Conservation (phyloP, 2,888 invertebrate species). For the Diploptera punctata region DNA sequence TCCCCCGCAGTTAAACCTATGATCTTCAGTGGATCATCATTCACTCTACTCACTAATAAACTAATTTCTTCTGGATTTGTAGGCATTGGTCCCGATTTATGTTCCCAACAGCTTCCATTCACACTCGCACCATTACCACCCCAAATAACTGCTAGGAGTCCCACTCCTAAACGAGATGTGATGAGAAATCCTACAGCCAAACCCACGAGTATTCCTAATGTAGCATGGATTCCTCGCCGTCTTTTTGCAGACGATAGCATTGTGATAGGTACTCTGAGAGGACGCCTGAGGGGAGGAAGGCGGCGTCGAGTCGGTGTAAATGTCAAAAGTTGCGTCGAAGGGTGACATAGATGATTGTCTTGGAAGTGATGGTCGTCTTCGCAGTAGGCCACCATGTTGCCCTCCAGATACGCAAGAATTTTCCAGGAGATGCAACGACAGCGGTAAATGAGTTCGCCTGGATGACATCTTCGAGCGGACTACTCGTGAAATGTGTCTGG, state of each 20-base stretch:
- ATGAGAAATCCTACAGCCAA: slow-evolving; percentile 34
- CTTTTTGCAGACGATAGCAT: slow-evolving; percentile 26
- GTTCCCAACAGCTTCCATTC: slow-evolving; percentile 25
- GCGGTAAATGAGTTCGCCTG: too few relatives aligned
- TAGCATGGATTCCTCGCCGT: slow-evolving; percentile 33
- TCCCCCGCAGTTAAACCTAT: slow-evolving; percentile 31
- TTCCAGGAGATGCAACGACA: neutral
- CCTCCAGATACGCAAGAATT: neutral
- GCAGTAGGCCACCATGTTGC: slow-evolving; percentile 29
- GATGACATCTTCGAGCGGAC: slow-evolving; percentile 20
- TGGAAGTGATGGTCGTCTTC: slow-evolving; percentile 31
- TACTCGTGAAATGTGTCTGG: neutral
- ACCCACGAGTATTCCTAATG: slow-evolving; percentile 38
- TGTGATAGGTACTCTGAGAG: neutral
- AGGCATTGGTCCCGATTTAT: neutral
- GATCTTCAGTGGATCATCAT: slow-evolving; percentile 37
- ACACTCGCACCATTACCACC: slow-evolving; percentile 1
- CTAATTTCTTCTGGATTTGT: neutral
- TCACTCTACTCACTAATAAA: neutral
- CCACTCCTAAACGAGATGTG: slow-evolving; percentile 20
- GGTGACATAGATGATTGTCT: slow-evolving; percentile 29
- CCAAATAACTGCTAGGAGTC: neutral
- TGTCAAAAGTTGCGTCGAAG: slow-evolving; percentile 33
- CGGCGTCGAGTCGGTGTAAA: slow-evolving; percentile 32
- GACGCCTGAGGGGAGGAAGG: slow-evolving; percentile 20